Conservation (phyloP, 2,113 vertebrate genomes). For the Serinus canaria region DNA sequence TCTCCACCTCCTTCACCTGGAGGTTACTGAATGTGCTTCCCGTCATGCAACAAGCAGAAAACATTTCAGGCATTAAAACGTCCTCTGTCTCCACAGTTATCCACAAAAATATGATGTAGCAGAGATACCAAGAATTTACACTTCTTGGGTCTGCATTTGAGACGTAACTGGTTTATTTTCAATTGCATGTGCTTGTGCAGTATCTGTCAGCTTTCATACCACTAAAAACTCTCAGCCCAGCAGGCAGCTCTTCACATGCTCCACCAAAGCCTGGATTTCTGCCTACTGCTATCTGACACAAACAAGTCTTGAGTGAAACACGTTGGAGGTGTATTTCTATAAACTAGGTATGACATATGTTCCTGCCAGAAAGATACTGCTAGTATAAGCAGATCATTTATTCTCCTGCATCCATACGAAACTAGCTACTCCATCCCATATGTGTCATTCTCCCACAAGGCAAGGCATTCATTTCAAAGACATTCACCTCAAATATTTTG, state of each 20-base stretch:
- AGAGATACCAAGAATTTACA: not conserved
- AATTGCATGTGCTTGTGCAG: not conserved
- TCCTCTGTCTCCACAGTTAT: not conserved
- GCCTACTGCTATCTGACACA: not conserved
- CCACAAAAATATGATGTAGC: not conserved
- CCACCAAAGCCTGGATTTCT: not conserved
- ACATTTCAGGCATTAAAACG: not conserved
- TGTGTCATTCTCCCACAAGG: not conserved
- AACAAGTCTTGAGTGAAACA: not conserved
- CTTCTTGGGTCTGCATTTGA: not conserved
- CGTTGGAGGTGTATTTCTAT: not conserved
- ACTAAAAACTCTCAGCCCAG: not conserved
- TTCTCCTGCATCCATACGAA: not conserved
- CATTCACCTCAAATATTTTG: not conserved
- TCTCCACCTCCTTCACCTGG: not conserved
- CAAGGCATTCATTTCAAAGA: not conserved
- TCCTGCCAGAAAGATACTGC: not conserved
- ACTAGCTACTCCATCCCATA: not conserved
- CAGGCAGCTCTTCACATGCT: not conserved
- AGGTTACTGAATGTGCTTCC: not conserved
- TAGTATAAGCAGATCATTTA: not conserved
- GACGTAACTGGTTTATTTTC: not conserved
- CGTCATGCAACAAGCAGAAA: not conserved
- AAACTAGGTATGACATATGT: not conserved
- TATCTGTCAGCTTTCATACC: not conserved